phyloP scores from a whole-genome alignment of 2,797 vertebrate genomes.

The Brotogeris chrysoptera region DNA sequence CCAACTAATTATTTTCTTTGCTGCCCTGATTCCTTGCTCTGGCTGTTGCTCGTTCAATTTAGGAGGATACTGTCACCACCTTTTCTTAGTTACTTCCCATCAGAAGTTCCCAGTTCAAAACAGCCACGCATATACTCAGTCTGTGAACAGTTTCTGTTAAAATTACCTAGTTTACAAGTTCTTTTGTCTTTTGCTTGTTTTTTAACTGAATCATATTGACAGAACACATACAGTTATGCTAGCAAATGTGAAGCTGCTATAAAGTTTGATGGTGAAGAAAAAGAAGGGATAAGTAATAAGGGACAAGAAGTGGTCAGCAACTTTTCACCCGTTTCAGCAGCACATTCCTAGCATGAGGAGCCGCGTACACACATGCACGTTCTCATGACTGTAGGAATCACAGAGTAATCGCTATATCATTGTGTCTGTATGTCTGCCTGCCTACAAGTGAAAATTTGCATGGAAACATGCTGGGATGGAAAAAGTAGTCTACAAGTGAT shows the following conservation, averaged over 20 bases:
- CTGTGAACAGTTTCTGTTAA: background rate
- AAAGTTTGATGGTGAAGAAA: background rate
- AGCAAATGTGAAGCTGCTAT: background rate
- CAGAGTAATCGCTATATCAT: background rate
- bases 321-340: background rate
- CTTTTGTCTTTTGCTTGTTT: background rate
- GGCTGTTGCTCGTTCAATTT: background rate
- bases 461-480: background rate
- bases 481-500: background rate
- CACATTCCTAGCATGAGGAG: no score
- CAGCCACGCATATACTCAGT: background rate
- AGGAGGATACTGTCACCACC: background rate
- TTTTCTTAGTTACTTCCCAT: background rate
- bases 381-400: background rate
- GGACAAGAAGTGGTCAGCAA: background rate
- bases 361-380: fast-evolving
- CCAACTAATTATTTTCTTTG: background rate
- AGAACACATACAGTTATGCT: background rate
- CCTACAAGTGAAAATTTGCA: background rate
- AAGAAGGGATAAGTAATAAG: background rate
- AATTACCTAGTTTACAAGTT: background rate
- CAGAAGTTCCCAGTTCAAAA: background rate
- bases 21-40: background rate
- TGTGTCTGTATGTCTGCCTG: background rate
- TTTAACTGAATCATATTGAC: background rate